Evolutionary conservation across 2,797 vertebrate genomes (phyloP).

Genomic region (Vultur gryphus): DNA sequence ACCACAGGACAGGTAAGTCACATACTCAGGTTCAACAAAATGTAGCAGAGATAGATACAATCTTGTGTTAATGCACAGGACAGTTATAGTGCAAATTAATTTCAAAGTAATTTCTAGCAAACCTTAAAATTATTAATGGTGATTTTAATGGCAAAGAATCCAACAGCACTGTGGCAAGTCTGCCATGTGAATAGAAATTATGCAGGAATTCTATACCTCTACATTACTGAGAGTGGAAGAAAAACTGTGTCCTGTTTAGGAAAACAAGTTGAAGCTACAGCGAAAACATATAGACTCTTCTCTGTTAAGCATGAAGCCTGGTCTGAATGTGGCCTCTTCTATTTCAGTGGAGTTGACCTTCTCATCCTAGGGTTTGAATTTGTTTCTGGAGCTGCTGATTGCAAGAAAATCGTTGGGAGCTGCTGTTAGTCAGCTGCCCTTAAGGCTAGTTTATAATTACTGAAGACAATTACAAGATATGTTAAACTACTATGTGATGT

Average conservation of each 20-base stretch:
- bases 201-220: not conserved
- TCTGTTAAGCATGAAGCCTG: not conserved
- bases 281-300: not conserved
- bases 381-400: not conserved
- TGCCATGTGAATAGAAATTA: not conserved
- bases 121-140: not conserved
- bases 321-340: not conserved
- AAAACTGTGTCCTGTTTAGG: not conserved
- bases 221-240: not conserved
- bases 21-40: not conserved
- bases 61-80: not conserved
- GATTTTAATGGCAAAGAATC: not conserved
- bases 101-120: not conserved
- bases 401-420: not conserved
- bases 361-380: not conserved
- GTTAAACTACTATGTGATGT: conserved; percentile 22
- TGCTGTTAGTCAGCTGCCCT: conserved; percentile 45
- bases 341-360: not conserved
- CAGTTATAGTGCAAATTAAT: not conserved
- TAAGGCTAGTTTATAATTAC: conserved; percentile 36
- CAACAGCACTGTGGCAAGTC: not conserved
- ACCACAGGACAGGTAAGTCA: not conserved
- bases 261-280: not conserved
- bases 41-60: not conserved
- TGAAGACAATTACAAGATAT: conserved; percentile 44